Evolutionary conservation across 2,888 invertebrate species (phyloP), one percentile per base, ranked within the genome.

Genomic region (Coleophora flavipennella): DNA sequence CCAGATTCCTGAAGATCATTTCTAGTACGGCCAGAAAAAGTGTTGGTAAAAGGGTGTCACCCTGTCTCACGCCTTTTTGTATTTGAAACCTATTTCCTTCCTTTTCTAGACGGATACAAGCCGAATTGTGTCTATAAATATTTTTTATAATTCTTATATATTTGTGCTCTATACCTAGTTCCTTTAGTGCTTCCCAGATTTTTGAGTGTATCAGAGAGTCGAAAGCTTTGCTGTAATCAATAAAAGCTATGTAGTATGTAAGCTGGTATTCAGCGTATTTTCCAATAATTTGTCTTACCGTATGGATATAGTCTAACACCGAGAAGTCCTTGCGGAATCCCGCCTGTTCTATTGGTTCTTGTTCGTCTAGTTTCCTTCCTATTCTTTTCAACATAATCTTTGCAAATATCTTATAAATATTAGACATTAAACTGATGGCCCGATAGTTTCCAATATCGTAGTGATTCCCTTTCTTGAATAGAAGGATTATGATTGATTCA

Each of bases 11-110:
- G 13, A 47, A 40, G 12, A 47, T 34, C 2, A 9, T 12, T 34
- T 47, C 44, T 4, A 47, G 35, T 9, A 44, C 47, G 8, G 43
- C 41, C 9, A 28, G 33, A 33, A 47, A 44, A 4, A 44, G 14
- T 37, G 39, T 44, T n/a, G 47, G 44, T 1, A 44, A 47, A 2
- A 45, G 36, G n/a, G 45, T 41, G 32, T 45, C 45, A 11, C 45
- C 43, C 34, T 43, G 44, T 38, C 36, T 52, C 4, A 50, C 48
- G 0, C 45, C 47, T 42, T 36, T 41, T 38, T 40, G 31, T 27
- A 49, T 43, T 10, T 38, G 12, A 28, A 49, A 46, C 1, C 10
- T 12, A 20, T 41, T 38, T 7, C 49, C 45, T 28, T 14, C 27
- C 9, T 10, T 27, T 37, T 43, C 46, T 32, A 44, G 37, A 35